Evolutionary conservation across 37 sponge, comb jelly and placozoan species (phyloP).

Genomic region (Diacarnus erythraeanus): DNA sequence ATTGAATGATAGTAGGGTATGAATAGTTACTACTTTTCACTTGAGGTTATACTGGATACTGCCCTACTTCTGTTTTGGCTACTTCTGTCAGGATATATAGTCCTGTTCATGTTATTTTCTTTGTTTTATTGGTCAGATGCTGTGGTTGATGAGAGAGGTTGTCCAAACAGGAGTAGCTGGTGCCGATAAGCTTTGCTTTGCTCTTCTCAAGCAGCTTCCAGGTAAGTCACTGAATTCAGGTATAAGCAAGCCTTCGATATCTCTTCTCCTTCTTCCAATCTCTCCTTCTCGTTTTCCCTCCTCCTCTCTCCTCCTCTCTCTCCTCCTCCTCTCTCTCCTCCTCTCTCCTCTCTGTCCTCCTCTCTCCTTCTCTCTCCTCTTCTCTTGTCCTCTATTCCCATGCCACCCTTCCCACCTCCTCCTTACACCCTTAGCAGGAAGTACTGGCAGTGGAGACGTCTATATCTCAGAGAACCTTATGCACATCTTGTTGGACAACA

Average conservation of each 20-base stretch:
- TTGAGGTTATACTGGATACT: no score
- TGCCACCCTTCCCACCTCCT: not conserved
- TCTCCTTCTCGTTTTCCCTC: not conserved
- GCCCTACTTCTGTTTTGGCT: no score
- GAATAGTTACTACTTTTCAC: no score
- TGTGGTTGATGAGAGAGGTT: conserved; percentile 85
- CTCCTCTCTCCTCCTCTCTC: no score
- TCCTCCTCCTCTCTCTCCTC: no score
- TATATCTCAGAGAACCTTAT: conserved; percentile 63
- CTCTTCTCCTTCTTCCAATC: not conserved
- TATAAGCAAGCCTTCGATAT: not conserved
- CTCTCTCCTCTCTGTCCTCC: not conserved
- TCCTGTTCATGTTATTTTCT: not conserved
- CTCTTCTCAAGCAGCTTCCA: conserved; percentile 83
- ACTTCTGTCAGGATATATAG: no score
- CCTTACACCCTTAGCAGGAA: no score
- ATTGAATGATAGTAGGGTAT: no score
- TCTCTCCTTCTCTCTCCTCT: not conserved
- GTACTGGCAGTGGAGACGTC: conserved; percentile 35
- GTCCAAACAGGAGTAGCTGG: conserved; percentile 66
- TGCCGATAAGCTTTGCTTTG: conserved; percentile 81
- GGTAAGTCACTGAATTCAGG: conserved; percentile 12
- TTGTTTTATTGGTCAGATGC: conserved; percentile 40
- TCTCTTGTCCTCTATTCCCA: no score
- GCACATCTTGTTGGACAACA: conserved; percentile 64